Evolutionary conservation across 53 echinoderm and acorn worm species (phyloP).

Genomic region (Astropecten irregularis): DNA sequence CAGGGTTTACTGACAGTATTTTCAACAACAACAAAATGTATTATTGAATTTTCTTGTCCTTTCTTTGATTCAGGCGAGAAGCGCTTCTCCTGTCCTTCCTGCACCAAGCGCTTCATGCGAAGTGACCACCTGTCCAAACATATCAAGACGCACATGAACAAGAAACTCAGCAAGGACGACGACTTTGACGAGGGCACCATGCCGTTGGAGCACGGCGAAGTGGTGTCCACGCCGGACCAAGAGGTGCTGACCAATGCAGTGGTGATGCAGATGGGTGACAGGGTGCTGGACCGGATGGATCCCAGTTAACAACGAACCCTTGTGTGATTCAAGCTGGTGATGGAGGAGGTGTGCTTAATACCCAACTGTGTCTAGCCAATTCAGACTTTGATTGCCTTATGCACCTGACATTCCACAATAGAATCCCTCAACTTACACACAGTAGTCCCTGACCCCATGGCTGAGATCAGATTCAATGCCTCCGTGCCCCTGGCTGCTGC

Average conservation of each 20-base stretch:
- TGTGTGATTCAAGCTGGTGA: no score
- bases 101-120: conserved; percentile 94
- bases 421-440: no score
- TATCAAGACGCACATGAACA: conserved; percentile 77
- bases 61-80: conserved; percentile 81
- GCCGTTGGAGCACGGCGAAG: neutral
- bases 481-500: no score
- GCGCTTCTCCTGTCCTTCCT: conserved; percentile 72
- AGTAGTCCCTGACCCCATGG: no score
- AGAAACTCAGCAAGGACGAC: conserved; percentile 23
- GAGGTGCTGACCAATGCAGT: conserved; percentile 40
- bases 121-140: conserved; percentile 97
- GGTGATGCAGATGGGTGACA: conserved; percentile 32
- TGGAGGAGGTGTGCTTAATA: no score
- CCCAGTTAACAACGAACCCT: conserved; percentile 2
- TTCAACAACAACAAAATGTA: neutral
- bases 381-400: no score
- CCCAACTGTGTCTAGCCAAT: no score
- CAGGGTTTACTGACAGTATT: no score
- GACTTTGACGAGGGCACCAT: conserved; percentile 14
- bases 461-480: no score
- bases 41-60: neutral
- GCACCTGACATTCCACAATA: no score
- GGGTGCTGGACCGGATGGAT: conserved; percentile 15
- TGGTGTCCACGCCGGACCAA: conserved; percentile 22